Base-by-base conservation (phyloP, 2,797 vertebrate genomes). In the Myoxocephalus aenaeus region DNA sequence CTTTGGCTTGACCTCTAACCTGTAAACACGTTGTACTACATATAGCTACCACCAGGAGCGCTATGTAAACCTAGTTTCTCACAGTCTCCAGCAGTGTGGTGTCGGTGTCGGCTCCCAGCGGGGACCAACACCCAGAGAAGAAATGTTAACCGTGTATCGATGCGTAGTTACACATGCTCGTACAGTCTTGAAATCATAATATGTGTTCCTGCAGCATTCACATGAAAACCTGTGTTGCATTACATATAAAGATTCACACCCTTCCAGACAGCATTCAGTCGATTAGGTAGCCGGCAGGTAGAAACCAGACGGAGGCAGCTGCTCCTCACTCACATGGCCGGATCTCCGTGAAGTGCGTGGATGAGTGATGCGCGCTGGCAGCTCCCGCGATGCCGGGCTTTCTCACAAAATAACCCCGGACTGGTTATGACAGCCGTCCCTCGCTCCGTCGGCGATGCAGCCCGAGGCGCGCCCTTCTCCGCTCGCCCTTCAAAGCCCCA, bases 361-460 rank as follows among this genome's bases (percentile, higher is more conserved):
- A 22, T 77, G 81, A 86, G 62, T 76, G 82, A 85, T 79, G 73
- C 5, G 4, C 14, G 6, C 57, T 65, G 80, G 65, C 83, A 81
- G 65, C 73, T 84, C 48, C 79, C 4, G 38, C 66, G 80, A 81
- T 74, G 67, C 65, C 29, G 40, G 34, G 73, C 64, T 73, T 76
- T 69, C 68, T 81, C 73, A 64, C 32, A 76, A 70, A 44, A 27
- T 64, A 59, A 77, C 62, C 80, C 84, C 18, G 70, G 75, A 62
- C 75, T 25, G 70, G 85, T 67, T 34, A 85, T 81, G 80, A 88
- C 78, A 86, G 14, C 44, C 46, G 34, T 34, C 38, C 38, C 66
- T 3, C 12, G 48, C 76, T 75, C 27, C 68, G 34, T 5, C 65
- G 42, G 56, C 7, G 54, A 12, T 6, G 51, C 44, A 74, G 80